Conservation (phyloP, 2,113 vertebrate species). For the Hipposideros armiger region DNA sequence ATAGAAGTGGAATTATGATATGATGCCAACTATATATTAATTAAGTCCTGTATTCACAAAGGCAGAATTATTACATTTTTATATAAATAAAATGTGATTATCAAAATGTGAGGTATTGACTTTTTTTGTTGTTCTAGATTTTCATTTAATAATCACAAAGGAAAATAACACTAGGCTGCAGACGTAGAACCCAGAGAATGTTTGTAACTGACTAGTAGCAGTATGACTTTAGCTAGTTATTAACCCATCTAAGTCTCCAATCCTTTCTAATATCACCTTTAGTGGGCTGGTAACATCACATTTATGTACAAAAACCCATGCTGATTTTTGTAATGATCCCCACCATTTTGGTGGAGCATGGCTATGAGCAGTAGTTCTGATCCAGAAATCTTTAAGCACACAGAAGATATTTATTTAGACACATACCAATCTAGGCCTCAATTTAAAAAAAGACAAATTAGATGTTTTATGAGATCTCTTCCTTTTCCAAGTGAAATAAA, state of each 20-base stretch:
- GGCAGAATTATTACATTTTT: not conserved
- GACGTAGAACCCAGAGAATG: not conserved
- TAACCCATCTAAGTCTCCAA: not conserved
- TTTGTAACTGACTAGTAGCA: not conserved
- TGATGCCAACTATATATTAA: not conserved
- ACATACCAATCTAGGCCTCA: not conserved
- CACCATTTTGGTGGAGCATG: not conserved
- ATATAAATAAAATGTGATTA: not conserved
- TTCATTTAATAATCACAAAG: slow-evolving; percentile 21
- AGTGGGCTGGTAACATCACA: not conserved
- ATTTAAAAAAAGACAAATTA: not conserved
- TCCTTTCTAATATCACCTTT: not conserved
- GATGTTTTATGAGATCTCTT: not conserved
- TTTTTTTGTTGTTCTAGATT: not conserved
- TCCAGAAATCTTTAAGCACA: not conserved
- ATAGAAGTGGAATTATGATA: not conserved
- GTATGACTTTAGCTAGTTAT: not conserved
- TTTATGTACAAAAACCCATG: not conserved
- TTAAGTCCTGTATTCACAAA: not conserved
- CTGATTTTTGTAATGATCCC: not conserved
- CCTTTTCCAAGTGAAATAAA: not conserved
- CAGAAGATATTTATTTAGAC: not conserved
- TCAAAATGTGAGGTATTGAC: not conserved
- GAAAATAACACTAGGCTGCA: not conserved
- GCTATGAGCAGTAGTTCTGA: not conserved